Percentiles rank a stretch among this genome's conserved stretches.
These are phyloP conservation scores for Betta splendens DNA, from an alignment of 2,797 vertebrate species.

Conservation along the genomic window DNA sequence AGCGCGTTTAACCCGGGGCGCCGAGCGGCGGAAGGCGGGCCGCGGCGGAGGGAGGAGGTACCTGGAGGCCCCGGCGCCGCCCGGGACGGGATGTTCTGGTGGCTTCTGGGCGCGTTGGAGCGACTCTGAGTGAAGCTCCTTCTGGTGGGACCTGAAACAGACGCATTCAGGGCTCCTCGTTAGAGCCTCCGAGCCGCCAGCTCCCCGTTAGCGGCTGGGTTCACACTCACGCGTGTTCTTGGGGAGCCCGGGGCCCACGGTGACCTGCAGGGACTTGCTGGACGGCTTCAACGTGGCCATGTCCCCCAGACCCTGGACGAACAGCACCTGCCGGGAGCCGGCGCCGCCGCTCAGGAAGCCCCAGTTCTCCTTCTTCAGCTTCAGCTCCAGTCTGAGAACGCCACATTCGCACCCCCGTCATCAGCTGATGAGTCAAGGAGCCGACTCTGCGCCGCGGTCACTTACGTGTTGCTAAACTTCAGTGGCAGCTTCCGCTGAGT, in stretches of 20 bases:
- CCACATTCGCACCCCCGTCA: accelerated
- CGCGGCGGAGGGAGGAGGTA: constrained; percentile 38
- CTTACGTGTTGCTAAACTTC: constrained; percentile 96
- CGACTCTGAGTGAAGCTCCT: constrained; percentile 78
- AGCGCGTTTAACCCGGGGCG: not conserved
- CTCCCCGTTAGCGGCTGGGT: not conserved
- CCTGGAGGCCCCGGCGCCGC: constrained; percentile 93
- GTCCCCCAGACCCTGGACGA: constrained; percentile 90
- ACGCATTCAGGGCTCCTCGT: not conserved
- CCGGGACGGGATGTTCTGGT: constrained; percentile 85
- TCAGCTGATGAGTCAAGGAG: not conserved
- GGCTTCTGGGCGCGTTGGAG: constrained; percentile 69
- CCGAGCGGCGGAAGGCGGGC: not conserved
- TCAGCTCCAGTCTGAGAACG: constrained; percentile 90
- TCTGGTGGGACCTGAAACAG: constrained; percentile 87
- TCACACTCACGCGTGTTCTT: constrained; percentile 93
- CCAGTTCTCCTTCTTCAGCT: constrained; percentile 98
- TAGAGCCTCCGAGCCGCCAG: not conserved
- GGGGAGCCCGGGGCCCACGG: constrained; percentile 92
- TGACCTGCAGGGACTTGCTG: constrained; percentile 95
- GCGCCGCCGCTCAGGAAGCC: constrained; percentile 89
- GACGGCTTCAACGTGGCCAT: constrained; percentile 88
- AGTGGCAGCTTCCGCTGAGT: constrained; percentile 94
- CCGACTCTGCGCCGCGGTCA: constrained; percentile 27
- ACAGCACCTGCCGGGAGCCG: constrained; percentile 91